These are phyloP conservation scores for Dendroctonus ponderosae DNA, from an alignment of 1,140 invertebrate species.

Conservation along the genomic window DNA sequence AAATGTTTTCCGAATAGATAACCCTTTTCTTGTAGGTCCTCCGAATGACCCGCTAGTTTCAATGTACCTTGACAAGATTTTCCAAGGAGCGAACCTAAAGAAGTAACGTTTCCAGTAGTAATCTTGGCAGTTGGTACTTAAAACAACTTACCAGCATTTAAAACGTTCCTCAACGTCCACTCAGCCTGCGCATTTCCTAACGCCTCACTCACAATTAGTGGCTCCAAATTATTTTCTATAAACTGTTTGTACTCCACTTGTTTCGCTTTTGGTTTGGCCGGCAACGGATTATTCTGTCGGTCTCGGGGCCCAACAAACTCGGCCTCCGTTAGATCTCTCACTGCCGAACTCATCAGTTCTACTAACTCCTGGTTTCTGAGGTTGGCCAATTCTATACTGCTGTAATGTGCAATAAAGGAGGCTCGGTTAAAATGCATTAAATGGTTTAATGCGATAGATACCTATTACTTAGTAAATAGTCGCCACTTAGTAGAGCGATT, in stretches of 20 bases:
- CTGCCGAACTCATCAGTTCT: conserved; percentile 83
- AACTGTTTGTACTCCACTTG: conserved; percentile 46
- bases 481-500: conserved; percentile 88
- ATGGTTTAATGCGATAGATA: not conserved
- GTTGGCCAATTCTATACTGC: conserved; percentile 81
- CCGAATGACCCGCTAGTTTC: conserved; percentile 75
- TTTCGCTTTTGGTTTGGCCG: conserved; percentile 58
- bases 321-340: conserved; percentile 82
- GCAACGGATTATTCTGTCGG: conserved; percentile 78
- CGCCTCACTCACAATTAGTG: conserved; percentile 60
- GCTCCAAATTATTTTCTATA: conserved; percentile 55
- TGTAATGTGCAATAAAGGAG: conserved; percentile 44
- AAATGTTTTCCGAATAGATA: conserved; percentile 91
- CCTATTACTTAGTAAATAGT: conserved; percentile 83
- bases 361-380: conserved; percentile 79
- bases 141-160: conserved; percentile 64
- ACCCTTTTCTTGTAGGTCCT: conserved; percentile 69
- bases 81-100: conserved; percentile 67
- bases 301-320: conserved; percentile 86
- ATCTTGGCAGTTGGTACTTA: not conserved
- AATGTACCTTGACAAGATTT: conserved; percentile 85
- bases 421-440: no score
- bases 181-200: conserved; percentile 69
- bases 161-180: conserved; percentile 80
- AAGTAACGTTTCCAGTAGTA: no score